Percentiles rank a stretch among this genome's conserved stretches.
phyloP scores from a whole-genome alignment of 2,797 vertebrate species.

The Gobionotothen gibberifrons region DNA sequence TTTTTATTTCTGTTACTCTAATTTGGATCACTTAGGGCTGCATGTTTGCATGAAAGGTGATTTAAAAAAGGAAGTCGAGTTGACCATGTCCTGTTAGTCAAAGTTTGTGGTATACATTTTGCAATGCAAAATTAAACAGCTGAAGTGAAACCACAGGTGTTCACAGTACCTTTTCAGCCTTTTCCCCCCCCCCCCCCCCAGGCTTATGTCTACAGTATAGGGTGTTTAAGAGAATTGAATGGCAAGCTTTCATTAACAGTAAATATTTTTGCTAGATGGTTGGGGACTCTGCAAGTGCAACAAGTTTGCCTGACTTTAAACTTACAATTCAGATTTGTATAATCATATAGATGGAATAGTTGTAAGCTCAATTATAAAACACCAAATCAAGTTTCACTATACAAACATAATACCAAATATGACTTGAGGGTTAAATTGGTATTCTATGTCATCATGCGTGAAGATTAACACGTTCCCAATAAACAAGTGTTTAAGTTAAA shows the following conservation, averaged over 20 bases:
- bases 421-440: background rate
- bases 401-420: background rate
- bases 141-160: background rate
- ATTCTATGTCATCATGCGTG: background rate
- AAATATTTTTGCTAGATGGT: background rate
- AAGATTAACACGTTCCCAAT: background rate
- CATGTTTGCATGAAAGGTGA: too few species aligned
- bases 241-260: background rate
- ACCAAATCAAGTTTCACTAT: background rate
- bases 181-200: too few species aligned
- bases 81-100: background rate
- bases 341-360: background rate
- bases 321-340: background rate
- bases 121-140: constrained; percentile 27
- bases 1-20: too few species aligned
- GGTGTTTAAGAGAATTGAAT: background rate
- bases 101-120: background rate
- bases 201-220: background rate
- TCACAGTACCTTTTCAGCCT: background rate
- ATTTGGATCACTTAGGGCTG: too few species aligned
- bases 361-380: too few species aligned
- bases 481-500: background rate
- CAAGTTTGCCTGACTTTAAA: constrained; percentile 2
- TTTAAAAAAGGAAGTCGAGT: too few species aligned
- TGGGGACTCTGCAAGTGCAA: background rate